Conservation (phyloP, 2,888 invertebrate genomes). For the Zelleria hepariella region DNA sequence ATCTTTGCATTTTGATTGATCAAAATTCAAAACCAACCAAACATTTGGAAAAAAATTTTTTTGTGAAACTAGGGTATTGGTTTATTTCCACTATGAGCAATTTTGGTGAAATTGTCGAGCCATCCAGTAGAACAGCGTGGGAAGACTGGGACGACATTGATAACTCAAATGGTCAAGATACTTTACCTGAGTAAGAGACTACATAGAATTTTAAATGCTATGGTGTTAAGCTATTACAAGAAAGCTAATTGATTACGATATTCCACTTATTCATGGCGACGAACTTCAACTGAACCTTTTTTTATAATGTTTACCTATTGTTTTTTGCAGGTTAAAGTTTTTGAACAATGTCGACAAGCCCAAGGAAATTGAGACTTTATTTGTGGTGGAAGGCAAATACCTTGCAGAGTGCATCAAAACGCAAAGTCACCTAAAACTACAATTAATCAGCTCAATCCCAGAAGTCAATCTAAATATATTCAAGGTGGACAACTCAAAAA, state of each 20-base stretch:
- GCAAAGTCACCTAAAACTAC: constrained; percentile 24
- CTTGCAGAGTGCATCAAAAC: constrained; percentile 37
- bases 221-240: not conserved
- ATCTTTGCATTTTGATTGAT: too few relatives aligned
- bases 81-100: constrained; percentile 15
- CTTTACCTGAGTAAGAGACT: not conserved
- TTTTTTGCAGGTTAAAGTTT: constrained; percentile 43
- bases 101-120: constrained; percentile 61
- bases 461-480: constrained; percentile 42
- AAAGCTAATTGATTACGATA: not conserved
- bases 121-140: constrained; percentile 47
- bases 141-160: constrained; percentile 60
- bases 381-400: constrained; percentile 55
- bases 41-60: too few relatives aligned
- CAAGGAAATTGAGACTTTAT: constrained; percentile 33
- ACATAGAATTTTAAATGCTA: not conserved
- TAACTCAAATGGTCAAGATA: not conserved
- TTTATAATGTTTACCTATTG: not conserved
- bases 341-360: constrained; percentile 22
- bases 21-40: too few relatives aligned
- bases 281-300: not conserved
- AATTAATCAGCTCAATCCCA: constrained; percentile 35
- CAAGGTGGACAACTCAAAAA: constrained; percentile 26
- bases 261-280: not conserved
- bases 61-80: too few relatives aligned